These are phyloP conservation scores for Ctenochaetus hawaiiensis DNA, from an alignment of 2,797 vertebrate genomes.

Conservation along the genomic window DNA sequence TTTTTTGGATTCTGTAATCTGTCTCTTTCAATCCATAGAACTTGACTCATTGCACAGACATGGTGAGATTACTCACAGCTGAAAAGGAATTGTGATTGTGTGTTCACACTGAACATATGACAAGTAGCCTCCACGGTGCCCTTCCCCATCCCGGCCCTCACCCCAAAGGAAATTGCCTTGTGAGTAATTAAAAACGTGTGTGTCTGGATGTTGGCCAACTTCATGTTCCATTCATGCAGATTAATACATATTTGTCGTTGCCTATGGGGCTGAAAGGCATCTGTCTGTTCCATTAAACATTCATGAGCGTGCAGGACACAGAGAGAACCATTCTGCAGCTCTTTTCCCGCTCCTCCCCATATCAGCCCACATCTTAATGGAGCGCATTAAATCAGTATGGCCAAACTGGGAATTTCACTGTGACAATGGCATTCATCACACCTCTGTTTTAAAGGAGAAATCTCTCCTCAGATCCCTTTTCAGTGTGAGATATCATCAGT, in stretches of 20 bases:
- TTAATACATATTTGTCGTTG: constrained; percentile 87
- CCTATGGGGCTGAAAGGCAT: constrained; percentile 82
- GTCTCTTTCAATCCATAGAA: constrained; percentile 27
- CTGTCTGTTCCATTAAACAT: constrained; percentile 86
- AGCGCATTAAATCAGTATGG: constrained; percentile 74
- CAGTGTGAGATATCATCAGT: constrained; percentile 29
- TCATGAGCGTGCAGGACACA: constrained; percentile 80
- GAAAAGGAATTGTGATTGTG: background rate
- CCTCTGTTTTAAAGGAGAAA: constrained; percentile 60
- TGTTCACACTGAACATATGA: constrained; percentile 20
- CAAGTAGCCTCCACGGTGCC: constrained; percentile 46
- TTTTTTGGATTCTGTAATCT: constrained; percentile 17
- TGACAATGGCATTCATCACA: constrained; percentile 76
- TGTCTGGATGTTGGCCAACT: constrained; percentile 80
- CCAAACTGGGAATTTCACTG: constrained; percentile 67
- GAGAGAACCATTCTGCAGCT: constrained; percentile 38
- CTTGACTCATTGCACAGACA: constrained; percentile 18
- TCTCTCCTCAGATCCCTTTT: constrained; percentile 20
- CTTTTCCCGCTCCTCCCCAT: constrained; percentile 52
- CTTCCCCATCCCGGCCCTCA: constrained; percentile 33
- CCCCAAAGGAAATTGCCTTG: constrained; percentile 79
- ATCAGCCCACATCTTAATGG: constrained; percentile 79
- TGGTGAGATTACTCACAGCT: constrained; percentile 22
- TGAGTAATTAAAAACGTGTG: constrained; percentile 84
- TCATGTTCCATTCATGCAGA: constrained; percentile 88